A percentile compares a stretch with the other conserved stretches of the same genome.
Conservation (phyloP, 2,113 vertebrate genomes). For the Epinephelus moara region DNA sequence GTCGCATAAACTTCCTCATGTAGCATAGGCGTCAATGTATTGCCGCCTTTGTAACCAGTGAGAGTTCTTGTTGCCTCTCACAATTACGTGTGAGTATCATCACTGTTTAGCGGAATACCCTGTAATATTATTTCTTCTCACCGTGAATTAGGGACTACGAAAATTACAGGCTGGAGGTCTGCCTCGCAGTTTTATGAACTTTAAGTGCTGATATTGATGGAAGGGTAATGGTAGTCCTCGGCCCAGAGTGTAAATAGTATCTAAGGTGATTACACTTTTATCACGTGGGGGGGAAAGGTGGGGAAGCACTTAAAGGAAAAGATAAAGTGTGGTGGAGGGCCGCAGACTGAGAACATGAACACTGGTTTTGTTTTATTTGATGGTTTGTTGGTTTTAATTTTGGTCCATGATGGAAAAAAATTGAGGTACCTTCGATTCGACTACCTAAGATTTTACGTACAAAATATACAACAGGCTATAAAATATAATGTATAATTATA, state of each 20-base stretch:
- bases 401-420: not conserved
- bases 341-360: conserved; percentile 21
- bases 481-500: not conserved
- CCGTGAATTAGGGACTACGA: conserved; percentile 80
- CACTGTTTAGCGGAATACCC: conserved; percentile 78
- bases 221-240: conserved; percentile 81
- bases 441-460: too few species aligned
- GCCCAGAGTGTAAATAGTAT: conserved; percentile 84
- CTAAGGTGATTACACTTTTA: conserved; percentile 81
- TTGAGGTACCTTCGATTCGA: not conserved
- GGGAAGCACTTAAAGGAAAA: conserved; percentile 43
- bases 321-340: conserved; percentile 29
- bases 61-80: conserved; percentile 76
- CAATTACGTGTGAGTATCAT: conserved; percentile 81
- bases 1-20: conserved; percentile 49
- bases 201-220: conserved; percentile 85
- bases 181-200: conserved; percentile 73
- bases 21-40: conserved; percentile 54
- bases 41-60: conserved; percentile 68
- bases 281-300: conserved; percentile 55
- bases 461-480: not conserved
- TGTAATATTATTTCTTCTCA: conserved; percentile 82
- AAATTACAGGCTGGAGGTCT: conserved; percentile 82
- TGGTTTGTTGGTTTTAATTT: not conserved
- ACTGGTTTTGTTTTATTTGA: not conserved